Base-by-base conservation (phyloP, 2,113 vertebrate genomes). In the Abramis brama region DNA sequence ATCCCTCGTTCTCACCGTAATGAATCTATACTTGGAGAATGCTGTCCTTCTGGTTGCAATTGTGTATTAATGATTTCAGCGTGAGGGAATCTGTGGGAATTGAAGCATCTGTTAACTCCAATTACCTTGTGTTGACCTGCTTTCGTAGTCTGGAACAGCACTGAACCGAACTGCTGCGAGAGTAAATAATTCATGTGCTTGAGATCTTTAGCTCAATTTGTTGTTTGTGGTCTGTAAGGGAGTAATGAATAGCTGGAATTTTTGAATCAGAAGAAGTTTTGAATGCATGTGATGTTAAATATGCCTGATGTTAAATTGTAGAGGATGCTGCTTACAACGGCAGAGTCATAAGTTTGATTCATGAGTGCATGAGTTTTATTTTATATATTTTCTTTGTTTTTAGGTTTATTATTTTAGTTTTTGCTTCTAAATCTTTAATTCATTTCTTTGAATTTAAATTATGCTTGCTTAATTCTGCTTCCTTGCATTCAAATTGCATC, bases 71-170 rank as follows among this genome's bases (percentile, higher is more conserved):
- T 75, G 79, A 82, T 79, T 84, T 80, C 81, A 91, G 85, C 82
- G 82, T 87, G 87, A 91, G 57, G 86, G 79, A 88, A 70, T 86
- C 86, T 85, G 84, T 85, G 85, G 78, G 90, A 92, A 91, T 90
- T 87, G 88, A 86, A 90, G 89, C 86, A 90, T 92, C 89, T 82
- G 88, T 90, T 89, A 90, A 91, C 92, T 94, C 89, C 86, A 91
- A 91, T 93, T 93, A 89, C 88, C 85, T 83, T 39, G 59, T 88
- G 80, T 86, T 92, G 89, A 93, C 93, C 92, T 73, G 86, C 89
- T 89, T 84, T 81, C 90, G 90, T 87, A 75, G 57, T 52, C 80
- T 71, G 60, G 60, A 79, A 70, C 87, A 79, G 64, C 55, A 15
- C 50, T 47, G 47, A 84, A 43, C 23, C 52, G 33, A 85, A 75